Base-by-base conservation (phyloP, 2,113 vertebrate genomes). In the Riparia riparia region DNA sequence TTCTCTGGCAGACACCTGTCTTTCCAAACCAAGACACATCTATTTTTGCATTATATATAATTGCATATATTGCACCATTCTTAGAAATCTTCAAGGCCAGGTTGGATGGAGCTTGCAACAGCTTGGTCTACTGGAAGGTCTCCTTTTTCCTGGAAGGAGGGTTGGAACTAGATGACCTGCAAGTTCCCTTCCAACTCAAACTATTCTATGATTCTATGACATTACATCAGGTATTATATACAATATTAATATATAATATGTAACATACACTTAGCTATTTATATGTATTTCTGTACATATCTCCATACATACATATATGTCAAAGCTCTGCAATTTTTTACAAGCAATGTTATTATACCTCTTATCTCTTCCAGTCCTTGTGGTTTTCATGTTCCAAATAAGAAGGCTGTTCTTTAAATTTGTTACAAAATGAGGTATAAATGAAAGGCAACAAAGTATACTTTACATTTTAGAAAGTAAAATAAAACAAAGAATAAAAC, bases 261-360 rank as follows among this genome's bases (percentile, higher is more conserved):
- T 5, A 45, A 29, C 5, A 54, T 70, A 32, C 16, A 25, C 1
- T 34, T 74, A 39, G 10, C 14, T 82, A 64, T 81, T 58, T 74
- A 1, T 54, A 54, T 68, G 7, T 28, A 7, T 58, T 89, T 73
- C 45, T 81, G 3, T 65, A 26, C 22, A 3, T 25, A 66, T 50
- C 11, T 63, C 5, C 39, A 0, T 29, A 4, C 37, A 26, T 1
- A 44, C 2, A n/a, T 18, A 14, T 7, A 37, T 32, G 28, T 19
- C 78, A n/a, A 72, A 58, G 20, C 1, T 4, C 21, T 34, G 13
- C 0, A 26, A 2, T 29, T 63, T 65, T 83, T 89, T 80, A 14
- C n/a, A 54, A 49, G 5, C 7, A 25, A 2, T 39, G 0, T n/a
- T 63, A 11, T 28, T 29, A 53, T 28, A 19, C 3, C 12, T 5